These are phyloP conservation scores for Temnopleurus reevesii DNA, from an alignment of 53 echinoderm and acorn worm species.

Conservation along the genomic window DNA sequence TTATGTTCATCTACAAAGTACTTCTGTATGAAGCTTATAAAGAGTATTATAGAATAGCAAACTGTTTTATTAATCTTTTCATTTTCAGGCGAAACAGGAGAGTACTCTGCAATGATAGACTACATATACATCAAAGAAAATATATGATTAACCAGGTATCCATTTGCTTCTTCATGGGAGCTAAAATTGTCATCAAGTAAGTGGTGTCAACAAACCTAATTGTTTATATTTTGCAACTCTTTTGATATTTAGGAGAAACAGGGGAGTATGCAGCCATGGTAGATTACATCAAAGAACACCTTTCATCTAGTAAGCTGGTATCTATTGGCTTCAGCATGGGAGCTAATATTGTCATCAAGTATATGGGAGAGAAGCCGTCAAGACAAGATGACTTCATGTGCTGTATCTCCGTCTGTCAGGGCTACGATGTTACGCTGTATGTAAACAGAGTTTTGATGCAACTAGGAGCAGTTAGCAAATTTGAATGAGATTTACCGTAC, in stretches of 20 bases:
- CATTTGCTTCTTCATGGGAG: conserved; percentile 97
- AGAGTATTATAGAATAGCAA: too few species aligned
- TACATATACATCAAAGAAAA: not conserved
- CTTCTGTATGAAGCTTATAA: too few species aligned
- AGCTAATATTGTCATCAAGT: conserved; percentile 94
- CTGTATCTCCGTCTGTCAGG: conserved; percentile 88
- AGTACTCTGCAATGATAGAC: not conserved
- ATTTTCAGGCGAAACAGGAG: not conserved
- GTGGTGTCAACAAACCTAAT: too few species aligned
- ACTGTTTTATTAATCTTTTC: too few species aligned
- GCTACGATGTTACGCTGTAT: conserved; percentile 93
- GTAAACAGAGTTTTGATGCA: too few species aligned
- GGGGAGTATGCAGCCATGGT: conserved; percentile 93
- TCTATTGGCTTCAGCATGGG: conserved; percentile 98
- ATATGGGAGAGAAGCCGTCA: conserved; percentile 80
- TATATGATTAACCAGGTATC: too few species aligned
- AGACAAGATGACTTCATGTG: conserved; percentile 84
- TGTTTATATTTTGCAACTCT: not conserved
- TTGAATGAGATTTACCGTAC: too few species aligned
- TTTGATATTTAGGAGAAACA: conserved; percentile 74
- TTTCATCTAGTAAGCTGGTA: conserved; percentile 61
- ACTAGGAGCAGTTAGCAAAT: too few species aligned
- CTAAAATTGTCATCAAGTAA: conserved; percentile 94
- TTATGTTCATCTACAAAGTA: too few species aligned
- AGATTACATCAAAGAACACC: conserved; percentile 69